Conservation (phyloP, 1,140 invertebrate species). For the Lethrus apterus region DNA sequence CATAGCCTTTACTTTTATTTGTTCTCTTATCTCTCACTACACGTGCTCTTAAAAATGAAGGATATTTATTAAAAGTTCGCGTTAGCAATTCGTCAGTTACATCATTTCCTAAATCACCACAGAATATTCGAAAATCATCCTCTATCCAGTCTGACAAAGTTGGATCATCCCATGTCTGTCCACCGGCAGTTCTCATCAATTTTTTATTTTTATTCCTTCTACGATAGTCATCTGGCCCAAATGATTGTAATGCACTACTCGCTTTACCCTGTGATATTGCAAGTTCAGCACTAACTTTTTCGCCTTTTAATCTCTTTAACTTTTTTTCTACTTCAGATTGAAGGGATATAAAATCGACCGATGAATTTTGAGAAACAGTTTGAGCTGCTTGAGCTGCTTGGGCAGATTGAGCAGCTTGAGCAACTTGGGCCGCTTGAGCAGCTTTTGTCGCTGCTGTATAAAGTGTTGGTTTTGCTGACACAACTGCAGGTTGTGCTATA, state of each 20-base stretch:
- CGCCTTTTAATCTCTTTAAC: slow-evolving; percentile 57
- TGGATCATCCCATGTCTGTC: slow-evolving; percentile 89
- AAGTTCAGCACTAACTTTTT: slow-evolving; percentile 56
- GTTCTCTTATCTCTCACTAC: slow-evolving; percentile 94
- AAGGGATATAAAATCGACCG: slow-evolving; percentile 53
- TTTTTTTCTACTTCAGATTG: slow-evolving; percentile 59
- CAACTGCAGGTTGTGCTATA: slow-evolving; percentile 50
- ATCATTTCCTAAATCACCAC: slow-evolving; percentile 98
- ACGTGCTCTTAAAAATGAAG: slow-evolving; percentile 90
- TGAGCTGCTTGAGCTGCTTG: slow-evolving; percentile 40
- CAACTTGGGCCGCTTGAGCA: slow-evolving; percentile 42
- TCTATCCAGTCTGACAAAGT: slow-evolving; percentile 88
- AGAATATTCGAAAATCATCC: slow-evolving; percentile 97
- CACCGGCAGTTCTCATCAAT: slow-evolving; percentile 82
- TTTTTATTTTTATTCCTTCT: slow-evolving; percentile 60
- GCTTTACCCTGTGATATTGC: slow-evolving; percentile 53
- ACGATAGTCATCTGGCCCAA: slow-evolving; percentile 39
- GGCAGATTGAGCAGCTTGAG: slow-evolving; percentile 38
- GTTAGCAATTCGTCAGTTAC: slow-evolving; percentile 93
- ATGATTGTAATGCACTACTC: slow-evolving; percentile 46
- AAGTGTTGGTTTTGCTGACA: slow-evolving; percentile 55
- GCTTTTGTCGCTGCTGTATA: slow-evolving; percentile 46
- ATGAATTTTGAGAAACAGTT: slow-evolving; percentile 19
- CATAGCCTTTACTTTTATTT: slow-evolving; percentile 98
- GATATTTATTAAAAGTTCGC: slow-evolving; percentile 91